Percentiles rank a stretch among this genome's conserved stretches.
phyloP scores from a whole-genome alignment of 2,888 invertebrate genomes.

The Chesias legatella region DNA sequence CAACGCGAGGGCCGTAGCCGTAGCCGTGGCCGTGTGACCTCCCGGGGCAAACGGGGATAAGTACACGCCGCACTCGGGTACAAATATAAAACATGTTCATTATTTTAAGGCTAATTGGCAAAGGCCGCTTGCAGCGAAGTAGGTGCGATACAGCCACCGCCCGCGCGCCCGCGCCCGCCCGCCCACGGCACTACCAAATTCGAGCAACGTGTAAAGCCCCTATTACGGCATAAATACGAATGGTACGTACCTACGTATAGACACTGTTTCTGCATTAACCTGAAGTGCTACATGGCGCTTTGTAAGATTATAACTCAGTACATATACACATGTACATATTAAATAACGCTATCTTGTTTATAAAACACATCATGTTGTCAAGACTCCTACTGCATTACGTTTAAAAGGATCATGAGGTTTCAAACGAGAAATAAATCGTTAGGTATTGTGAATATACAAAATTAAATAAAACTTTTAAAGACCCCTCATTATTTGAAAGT shows the following conservation, averaged over 20 bases:
- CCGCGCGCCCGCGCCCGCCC: too few relatives aligned
- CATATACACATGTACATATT: slow-evolving; percentile 16
- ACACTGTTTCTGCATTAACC: slow-evolving; percentile 75
- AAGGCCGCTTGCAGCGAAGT: slow-evolving; percentile 73
- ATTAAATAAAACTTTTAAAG: slow-evolving; percentile 21
- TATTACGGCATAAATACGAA: slow-evolving; percentile 61
- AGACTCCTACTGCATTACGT: too few relatives aligned
- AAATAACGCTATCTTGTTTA: neutral
- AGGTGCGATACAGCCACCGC: slow-evolving; percentile 63
- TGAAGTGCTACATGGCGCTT: slow-evolving; percentile 54
- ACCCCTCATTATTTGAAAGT: slow-evolving; percentile 37
- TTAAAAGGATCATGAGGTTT: too few relatives aligned
- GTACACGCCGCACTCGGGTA: slow-evolving; percentile 73
- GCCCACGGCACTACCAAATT: slow-evolving; percentile 74
- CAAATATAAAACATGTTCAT: slow-evolving; percentile 81
- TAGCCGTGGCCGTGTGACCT: slow-evolving; percentile 68
- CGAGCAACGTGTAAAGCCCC: slow-evolving; percentile 61
- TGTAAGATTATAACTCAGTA: slow-evolving; percentile 37
- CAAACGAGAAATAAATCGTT: neutral
- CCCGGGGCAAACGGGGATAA: slow-evolving; percentile 74
- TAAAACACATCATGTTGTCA: neutral
- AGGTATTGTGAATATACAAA: neutral
- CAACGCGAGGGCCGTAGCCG: slow-evolving; percentile 56
- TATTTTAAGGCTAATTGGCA: slow-evolving; percentile 80
- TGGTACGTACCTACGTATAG: slow-evolving; percentile 65